Conservation (phyloP, 2,888 invertebrate species). For the Troilus luridus region DNA sequence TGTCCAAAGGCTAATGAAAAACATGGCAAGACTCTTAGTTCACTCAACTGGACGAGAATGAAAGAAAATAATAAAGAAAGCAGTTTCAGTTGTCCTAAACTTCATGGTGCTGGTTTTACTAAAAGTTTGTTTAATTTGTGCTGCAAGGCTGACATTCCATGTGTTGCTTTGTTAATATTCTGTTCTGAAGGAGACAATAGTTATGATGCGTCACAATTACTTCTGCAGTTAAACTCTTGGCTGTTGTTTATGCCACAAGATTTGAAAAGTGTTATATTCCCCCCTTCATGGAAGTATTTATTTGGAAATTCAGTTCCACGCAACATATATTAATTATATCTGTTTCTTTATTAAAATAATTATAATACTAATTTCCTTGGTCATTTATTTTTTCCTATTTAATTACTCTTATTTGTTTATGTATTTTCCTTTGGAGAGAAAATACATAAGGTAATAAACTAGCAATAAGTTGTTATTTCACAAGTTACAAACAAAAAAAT, state of each 20-base stretch:
- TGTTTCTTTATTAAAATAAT: slow-evolving; percentile 42
- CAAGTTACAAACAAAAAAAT: neutral
- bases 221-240: slow-evolving; percentile 60
- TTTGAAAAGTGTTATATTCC: slow-evolving; percentile 58
- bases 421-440: neutral
- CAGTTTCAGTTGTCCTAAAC: slow-evolving; percentile 60
- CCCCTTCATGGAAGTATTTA: slow-evolving; percentile 64
- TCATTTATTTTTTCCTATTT: neutral
- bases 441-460: neutral
- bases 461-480: neutral
- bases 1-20: slow-evolving; percentile 52
- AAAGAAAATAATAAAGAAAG: slow-evolving; percentile 60
- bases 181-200: slow-evolving; percentile 64
- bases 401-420: neutral
- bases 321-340: slow-evolving; percentile 60
- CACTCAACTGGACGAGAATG: slow-evolving; percentile 61
- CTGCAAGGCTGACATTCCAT: slow-evolving; percentile 54
- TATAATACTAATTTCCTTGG: neutral
- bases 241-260: slow-evolving; percentile 56
- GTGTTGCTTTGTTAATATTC: slow-evolving; percentile 60
- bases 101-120: slow-evolving; percentile 62
- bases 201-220: slow-evolving; percentile 60
- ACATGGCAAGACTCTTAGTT: slow-evolving; percentile 34
- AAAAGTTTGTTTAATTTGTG: slow-evolving; percentile 60
- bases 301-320: slow-evolving; percentile 62